These are phyloP conservation scores for Dascillus cervinus DNA, from an alignment of 2,888 invertebrate species.

Conservation along the genomic window DNA sequence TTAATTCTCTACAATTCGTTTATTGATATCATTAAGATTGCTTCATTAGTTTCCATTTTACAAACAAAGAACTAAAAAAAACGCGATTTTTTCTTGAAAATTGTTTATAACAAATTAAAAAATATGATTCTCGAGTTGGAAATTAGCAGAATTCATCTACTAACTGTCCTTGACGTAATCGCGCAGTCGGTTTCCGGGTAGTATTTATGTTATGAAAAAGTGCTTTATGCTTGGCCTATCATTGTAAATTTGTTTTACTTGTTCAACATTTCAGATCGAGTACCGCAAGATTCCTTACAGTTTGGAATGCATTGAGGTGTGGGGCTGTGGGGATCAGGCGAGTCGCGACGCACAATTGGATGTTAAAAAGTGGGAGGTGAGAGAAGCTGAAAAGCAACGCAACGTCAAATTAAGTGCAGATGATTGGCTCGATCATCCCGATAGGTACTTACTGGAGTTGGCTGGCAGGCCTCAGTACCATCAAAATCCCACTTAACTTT, in stretches of 20 bases:
- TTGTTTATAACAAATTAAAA: no score
- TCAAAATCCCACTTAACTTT: slow-evolving; percentile 45
- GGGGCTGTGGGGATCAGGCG: slow-evolving; percentile 80
- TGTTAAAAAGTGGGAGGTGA: slow-evolving; percentile 82
- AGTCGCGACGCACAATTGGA: slow-evolving; percentile 76
- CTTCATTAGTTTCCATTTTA: no score
- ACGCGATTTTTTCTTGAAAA: no score
- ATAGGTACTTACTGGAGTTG: slow-evolving; percentile 81
- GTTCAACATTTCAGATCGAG: slow-evolving; percentile 41
- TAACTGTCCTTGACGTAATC: no score
- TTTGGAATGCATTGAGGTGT: slow-evolving; percentile 61
- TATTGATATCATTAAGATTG: no score
- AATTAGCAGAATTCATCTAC: no score
- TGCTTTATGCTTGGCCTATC: background rate
- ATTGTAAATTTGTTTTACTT: background rate
- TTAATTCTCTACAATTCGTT: no score
- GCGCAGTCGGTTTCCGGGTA: no score
- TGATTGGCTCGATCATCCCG: slow-evolving; percentile 95
- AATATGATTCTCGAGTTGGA: no score
- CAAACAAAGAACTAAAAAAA: no score
- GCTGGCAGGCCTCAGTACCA: slow-evolving; percentile 77
- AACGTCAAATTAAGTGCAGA: slow-evolving; percentile 80
- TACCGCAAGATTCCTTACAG: slow-evolving; percentile 60
- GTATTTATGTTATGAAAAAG: no score
- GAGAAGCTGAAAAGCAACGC: slow-evolving; percentile 78